Evolutionary conservation across 2,113 vertebrate genomes (phyloP), one percentile per base, ranked within the genome.

Genomic region (Vanacampus margaritifer): DNA sequence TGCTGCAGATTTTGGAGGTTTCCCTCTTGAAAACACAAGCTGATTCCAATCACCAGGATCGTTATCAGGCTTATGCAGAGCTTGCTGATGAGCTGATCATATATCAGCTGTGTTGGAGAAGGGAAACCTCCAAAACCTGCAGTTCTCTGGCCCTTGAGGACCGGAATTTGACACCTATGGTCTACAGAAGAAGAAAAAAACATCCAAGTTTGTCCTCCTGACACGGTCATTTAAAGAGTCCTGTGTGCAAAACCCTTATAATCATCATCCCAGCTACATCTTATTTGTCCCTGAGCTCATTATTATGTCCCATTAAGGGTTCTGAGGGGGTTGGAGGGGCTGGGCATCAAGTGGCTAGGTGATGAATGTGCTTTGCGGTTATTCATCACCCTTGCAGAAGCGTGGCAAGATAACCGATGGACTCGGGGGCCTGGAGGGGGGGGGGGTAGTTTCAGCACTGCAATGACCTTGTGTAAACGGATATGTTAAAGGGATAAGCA

Each of bases 321-420:
- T 53, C 56, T 56, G 74, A 60, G 76, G 76, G 73, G 2, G 46
- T 54, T 45, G 56, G 68, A 65, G 68, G 68, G 1, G 61, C 63
- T 54, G 64, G 58, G 61, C 68, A 80, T 81, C 53, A 75, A 79
- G 79, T 68, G 51, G 79, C 78, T 78, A 67, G 65, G 75, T 89
- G 83, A 90, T 87, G 67, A 84, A 89, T 90, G 86, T 66, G 82
- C 78, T 74, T 46, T 56, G 67, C 77, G 67, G 68, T 63, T 72
- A 78, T 86, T 81, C 82, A 85, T 86, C 65, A 65, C 73, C 67
- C 64, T 43, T 26, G 71, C 3, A 24, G 66, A 66, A 45, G 56
- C 21, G 57, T 73, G 68, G 78, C 19, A 77, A 81, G 72, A 87
- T 82, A 86, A 89, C 80, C 56, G 80, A 89, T 87, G 84, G 80